Evolutionary conservation across 2,113 vertebrate genomes (phyloP), one percentile per base, ranked within the genome.

Genomic region (Ophiodon elongatus): DNA sequence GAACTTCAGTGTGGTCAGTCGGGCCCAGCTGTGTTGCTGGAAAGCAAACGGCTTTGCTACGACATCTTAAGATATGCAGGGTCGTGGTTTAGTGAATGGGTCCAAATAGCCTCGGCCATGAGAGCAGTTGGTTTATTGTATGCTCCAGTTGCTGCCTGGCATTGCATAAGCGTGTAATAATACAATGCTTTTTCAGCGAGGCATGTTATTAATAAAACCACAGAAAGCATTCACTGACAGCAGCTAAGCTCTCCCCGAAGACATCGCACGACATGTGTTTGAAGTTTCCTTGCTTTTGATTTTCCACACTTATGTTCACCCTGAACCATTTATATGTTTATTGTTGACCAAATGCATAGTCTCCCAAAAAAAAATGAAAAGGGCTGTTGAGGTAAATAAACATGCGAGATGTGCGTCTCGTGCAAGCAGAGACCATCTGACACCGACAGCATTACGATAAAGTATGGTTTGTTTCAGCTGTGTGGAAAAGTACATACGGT

Each of bases 121-220:
- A 82, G 50, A 86, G 83, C 85, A 85, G 85, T 73, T 82, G 86
- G 79, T 80, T 68, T 77, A 75, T 65, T 78, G 81, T n/a, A 62
- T 73, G 76, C 86, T 87, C 86, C 74, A 82, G 91, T 88, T 94
- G 87, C 85, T 75, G 80, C 72, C 80, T 88, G 80, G 79, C 56
- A 79, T 87, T 86, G 82, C 74, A 83, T 77, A 85, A 89, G 87
- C 79, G 72, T 83, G 83, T 81, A 79, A 65, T 73, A 80, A 83
- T 72, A 89, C 82, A 89, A 91, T 76, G 85, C 79, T 73, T 91
- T 91, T 89, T 88, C 75, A 85, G 23, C 52, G 54, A 82, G 77
- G 86, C 77, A 65, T 68, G 87, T 85, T 90, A 91, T 92, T 88
- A 93, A 91, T 92, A 90, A 88, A 89, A 85, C 54, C 80, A 59